These are phyloP conservation scores for Cheilosia scutellata DNA, from an alignment of 2,888 invertebrate species.

Conservation along the genomic window DNA sequence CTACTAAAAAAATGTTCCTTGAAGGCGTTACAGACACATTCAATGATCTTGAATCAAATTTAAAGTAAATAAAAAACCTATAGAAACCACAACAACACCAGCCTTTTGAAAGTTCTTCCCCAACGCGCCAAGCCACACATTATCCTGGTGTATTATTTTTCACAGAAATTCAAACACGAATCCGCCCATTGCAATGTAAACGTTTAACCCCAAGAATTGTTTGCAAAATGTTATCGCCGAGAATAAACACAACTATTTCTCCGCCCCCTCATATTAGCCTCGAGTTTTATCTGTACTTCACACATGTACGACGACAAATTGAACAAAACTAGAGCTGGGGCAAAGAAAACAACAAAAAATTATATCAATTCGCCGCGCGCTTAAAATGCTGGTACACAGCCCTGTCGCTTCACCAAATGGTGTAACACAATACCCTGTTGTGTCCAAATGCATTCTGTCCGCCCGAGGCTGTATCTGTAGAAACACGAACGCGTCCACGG, in stretches of 20 bases:
- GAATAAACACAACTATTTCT: slow-evolving; percentile 29
- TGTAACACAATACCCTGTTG: slow-evolving; percentile 34
- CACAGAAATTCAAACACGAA: not conserved
- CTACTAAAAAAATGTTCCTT: too few species aligned
- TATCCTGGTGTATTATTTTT: not conserved
- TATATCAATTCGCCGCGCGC: slow-evolving; percentile 28
- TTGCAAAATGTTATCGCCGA: slow-evolving; percentile 17
- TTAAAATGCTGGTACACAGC: slow-evolving; percentile 28
- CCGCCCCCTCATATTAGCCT: slow-evolving; percentile 3
- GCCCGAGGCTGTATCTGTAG: not conserved
- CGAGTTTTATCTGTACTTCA: slow-evolving; percentile 20
- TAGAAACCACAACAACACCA: too few species aligned
- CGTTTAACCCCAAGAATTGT: slow-evolving; percentile 18
- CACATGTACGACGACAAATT: slow-evolving; percentile 18
- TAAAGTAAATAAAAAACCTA: too few species aligned
- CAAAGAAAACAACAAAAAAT: slow-evolving; percentile 8
- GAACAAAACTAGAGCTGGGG: slow-evolving; percentile 1
- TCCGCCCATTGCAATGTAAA: slow-evolving; percentile 16
- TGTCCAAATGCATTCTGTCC: slow-evolving; percentile 3
- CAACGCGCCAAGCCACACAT: too few species aligned
- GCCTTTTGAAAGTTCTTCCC: too few species aligned
- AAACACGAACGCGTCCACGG: slow-evolving; percentile 32
- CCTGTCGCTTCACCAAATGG: slow-evolving; percentile 15
- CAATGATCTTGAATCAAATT: too few species aligned
- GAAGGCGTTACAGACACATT: too few species aligned